Evolutionary conservation across 2,797 vertebrate species (phyloP).

Genomic region (Microctenopoma lineatum): DNA sequence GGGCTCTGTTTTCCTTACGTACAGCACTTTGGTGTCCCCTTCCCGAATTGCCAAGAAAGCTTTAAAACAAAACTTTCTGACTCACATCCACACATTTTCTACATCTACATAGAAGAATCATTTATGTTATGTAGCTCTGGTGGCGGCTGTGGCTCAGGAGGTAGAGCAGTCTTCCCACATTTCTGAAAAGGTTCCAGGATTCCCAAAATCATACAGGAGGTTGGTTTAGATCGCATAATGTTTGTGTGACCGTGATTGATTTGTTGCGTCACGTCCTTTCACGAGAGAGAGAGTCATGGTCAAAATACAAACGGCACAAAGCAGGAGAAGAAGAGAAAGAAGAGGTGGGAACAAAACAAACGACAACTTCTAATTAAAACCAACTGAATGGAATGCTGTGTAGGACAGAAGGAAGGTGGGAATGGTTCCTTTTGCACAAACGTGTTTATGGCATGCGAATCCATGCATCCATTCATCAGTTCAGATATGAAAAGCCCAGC

Average conservation of each 20-base stretch:
- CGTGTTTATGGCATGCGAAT: background rate
- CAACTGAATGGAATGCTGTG: background rate
- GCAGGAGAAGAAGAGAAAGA: no score
- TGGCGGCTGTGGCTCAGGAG: no score
- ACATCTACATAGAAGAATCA: no score
- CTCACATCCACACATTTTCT: background rate
- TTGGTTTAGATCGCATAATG: background rate
- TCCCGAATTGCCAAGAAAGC: background rate
- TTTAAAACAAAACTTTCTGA: background rate
- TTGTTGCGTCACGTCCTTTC: background rate
- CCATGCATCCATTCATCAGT: background rate
- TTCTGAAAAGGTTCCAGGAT: background rate
- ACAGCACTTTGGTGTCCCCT: background rate
- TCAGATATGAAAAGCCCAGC: slow-evolving; percentile 30
- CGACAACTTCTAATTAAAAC: background rate
- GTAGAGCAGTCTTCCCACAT: no score
- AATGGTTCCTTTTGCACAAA: background rate
- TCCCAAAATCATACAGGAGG: background rate
- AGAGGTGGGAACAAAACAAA: background rate
- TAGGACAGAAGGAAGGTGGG: background rate
- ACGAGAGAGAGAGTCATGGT: background rate
- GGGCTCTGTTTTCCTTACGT: background rate
- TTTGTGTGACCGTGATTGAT: background rate
- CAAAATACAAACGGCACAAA: background rate
- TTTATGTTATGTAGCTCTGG: no score